Base-by-base conservation (phyloP, 1,140 invertebrate species). In the Solenopsis fugax region DNA sequence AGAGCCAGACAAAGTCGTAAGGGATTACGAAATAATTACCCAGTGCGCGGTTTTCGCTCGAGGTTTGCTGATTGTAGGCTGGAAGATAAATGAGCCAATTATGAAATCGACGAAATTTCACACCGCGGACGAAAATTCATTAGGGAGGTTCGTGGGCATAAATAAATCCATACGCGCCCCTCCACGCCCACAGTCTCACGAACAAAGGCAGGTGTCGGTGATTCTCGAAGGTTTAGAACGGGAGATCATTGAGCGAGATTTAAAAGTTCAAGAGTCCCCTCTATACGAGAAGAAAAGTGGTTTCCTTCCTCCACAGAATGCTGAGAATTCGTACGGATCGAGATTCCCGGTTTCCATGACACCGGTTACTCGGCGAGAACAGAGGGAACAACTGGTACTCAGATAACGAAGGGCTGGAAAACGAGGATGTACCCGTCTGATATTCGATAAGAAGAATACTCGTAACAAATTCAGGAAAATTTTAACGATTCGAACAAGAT, bases 61-160 rank as follows among this genome's bases (percentile, higher is more conserved):
- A 60, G 80, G 58, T 81, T 85, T 52, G 85, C 88, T 77, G 89
- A 90, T 86, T 89, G 84, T 88, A 78, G 69, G 73, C 77, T 65
- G 58, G 60, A 92, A 91, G 91, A 92, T 92, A 78, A 90, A 92
- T 91, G 91, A 92, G 91, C 75, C 91, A 92, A 90, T 90, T 90
- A 93, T 73, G 90, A 91, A 93, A 93, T 92, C 89, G 91, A 89
- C 91, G 89, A 92, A 89, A 92, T 93, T 92, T 93, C 92, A 93
- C 93, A 90, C 92, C 92, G 92, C 58, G 85, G 67, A 85, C 87
- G 71, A 80, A 91, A 92, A 92, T 93, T 93, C 92, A 93, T 93
- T 93, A 93, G 90, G 87, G 88, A 78, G 75, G 88, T 92, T 85
- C 91, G 78, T 69, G 77, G 48, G 86, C 90, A 89, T 92, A 92